Conservation (phyloP, 2,888 invertebrate genomes). For the Vannuccia rotundouncinata region DNA sequence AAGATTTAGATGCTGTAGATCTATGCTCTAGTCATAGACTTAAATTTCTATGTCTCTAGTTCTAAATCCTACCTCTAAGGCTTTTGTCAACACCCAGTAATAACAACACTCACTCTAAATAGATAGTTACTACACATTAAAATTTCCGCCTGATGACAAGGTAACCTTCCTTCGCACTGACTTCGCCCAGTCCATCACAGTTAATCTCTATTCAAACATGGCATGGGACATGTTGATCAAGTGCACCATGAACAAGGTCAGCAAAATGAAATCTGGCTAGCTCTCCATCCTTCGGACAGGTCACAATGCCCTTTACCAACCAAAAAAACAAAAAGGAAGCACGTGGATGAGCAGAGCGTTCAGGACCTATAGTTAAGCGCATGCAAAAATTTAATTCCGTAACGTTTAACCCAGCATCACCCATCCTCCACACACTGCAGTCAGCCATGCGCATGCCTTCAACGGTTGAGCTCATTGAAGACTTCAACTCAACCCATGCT, state of each 20-base stretch:
- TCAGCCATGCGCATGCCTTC: constrained; percentile 38
- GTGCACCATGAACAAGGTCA: constrained; percentile 32
- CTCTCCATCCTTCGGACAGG: constrained; percentile 29
- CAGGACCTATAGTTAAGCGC: constrained; percentile 36
- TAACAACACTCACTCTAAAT: no score
- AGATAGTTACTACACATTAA: no score
- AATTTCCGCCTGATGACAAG: no score
- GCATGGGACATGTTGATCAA: constrained; percentile 32
- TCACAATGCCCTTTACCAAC: constrained; percentile 7
- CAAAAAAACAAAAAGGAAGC: constrained; percentile 24
- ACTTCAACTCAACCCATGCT: constrained; percentile 34
- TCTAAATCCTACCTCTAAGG: no score
- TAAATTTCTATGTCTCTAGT: no score
- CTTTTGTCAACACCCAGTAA: no score
- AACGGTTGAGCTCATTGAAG: constrained; percentile 33
- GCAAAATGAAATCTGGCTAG: constrained; percentile 30
- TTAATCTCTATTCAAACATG: no score
- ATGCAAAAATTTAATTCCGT: no score
- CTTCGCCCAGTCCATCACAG: no score
- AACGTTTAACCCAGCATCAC: constrained; percentile 36
- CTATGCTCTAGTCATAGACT: no score
- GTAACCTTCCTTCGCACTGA: no score
- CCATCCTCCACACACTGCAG: constrained; percentile 35
- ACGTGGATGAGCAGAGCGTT: constrained; percentile 30
- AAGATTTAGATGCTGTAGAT: no score